Base-by-base conservation (phyloP, 2,113 vertebrate species). In the Prochilodus magdalenae region DNA sequence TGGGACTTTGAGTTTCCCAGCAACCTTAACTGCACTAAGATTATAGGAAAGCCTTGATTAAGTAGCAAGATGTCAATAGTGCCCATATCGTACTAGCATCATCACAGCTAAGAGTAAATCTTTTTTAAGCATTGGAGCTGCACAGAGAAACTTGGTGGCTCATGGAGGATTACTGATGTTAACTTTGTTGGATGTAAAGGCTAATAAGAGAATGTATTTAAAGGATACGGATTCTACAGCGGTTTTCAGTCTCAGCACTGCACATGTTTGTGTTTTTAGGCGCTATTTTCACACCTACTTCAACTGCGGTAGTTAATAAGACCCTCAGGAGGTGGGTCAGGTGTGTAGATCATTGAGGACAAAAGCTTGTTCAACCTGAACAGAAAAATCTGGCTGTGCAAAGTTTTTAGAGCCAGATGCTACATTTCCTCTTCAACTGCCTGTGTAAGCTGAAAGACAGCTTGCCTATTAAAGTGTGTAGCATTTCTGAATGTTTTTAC, bases 21-120 rank as follows among this genome's bases (percentile, higher is more conserved):
- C 47, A 80, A 40, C 79, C 27, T 51, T 80, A 18, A 69, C 80
- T 70, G 73, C 73, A 75, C 80, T 67, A 67, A 81, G n/a, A 40
- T 81, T 33, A 75, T 59, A 59, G 62, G 80, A 81, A 44, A 29
- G 33, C 59, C 73, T 63, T 30, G 1, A 24, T 14, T 29, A 13
- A 65, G 40, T 80, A 65, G 59, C 57, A 73, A 29, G 40, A 62
- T 24, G 15, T 73, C 60, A 18, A 15, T 67, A 67, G 60, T 73
- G 57, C 78, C 36, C 69, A 63, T 69, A 18, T 0, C 26, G 51
- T 4, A 51, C 49, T 51, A 51, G n/a, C 7, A 13, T 81, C 60
- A 66, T 18, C 53, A 44, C 55, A 65, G 40, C 40, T 53, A 51
- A 33, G 29, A 75, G 14, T n/a, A 22, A 36, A 27, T 66, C 5